phyloP scores from a whole-genome alignment of 2,113 vertebrate species.

The Lasiurus cinereus region DNA sequence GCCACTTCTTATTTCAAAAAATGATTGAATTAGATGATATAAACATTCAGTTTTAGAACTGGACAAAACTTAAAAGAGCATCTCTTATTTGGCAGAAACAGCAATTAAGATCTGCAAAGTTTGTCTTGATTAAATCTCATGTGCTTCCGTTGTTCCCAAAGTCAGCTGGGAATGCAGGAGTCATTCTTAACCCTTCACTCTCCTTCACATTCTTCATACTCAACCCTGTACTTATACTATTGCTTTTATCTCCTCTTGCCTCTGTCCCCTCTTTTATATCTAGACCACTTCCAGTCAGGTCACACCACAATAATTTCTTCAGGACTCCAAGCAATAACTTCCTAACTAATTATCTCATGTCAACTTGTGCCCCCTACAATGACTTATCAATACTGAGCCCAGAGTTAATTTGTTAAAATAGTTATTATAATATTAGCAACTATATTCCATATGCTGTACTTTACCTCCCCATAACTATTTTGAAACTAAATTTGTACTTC shows the following conservation, averaged over 20 bases:
- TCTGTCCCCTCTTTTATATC: neutral
- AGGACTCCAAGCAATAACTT: neutral
- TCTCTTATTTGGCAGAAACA: neutral
- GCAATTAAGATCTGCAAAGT: neutral
- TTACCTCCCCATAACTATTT: neutral
- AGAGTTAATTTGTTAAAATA: neutral
- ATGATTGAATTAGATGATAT: slow-evolving; percentile 7
- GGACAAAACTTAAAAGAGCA: neutral
- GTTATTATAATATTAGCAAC: neutral
- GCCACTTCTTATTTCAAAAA: neutral
- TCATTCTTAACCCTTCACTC: neutral
- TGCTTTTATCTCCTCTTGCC: neutral
- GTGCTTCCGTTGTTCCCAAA: neutral
- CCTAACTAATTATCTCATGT: neutral
- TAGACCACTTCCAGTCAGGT: neutral
- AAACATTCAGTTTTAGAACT: neutral
- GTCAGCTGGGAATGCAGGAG: neutral
- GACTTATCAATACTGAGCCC: neutral
- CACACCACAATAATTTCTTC: neutral
- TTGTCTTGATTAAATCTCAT: neutral
- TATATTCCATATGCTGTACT: neutral
- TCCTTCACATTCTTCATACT: neutral
- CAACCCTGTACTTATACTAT: neutral
- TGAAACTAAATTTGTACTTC: neutral
- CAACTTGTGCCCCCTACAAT: neutral